phyloP scores from a whole-genome alignment of 2,797 vertebrate genomes.

The Acanthurus lineatus region DNA sequence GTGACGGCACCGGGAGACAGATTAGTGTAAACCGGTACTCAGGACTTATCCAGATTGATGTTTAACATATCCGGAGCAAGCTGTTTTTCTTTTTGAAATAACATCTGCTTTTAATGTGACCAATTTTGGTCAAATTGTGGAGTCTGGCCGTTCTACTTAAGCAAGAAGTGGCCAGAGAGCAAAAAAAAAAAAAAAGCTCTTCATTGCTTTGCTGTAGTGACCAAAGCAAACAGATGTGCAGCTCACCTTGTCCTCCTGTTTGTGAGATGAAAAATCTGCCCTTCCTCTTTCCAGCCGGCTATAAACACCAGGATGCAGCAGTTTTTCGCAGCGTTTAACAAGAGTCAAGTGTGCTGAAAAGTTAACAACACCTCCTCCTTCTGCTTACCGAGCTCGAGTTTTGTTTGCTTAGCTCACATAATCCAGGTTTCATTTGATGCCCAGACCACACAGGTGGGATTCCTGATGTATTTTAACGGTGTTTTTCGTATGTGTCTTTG shows the following conservation, averaged over 20 bases:
- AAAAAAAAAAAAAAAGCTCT: background rate
- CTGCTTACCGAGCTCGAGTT: slow-evolving; percentile 31
- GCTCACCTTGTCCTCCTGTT: slow-evolving; percentile 36
- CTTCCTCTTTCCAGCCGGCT: slow-evolving; percentile 71
- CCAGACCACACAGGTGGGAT: slow-evolving; percentile 51
- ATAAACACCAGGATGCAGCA: slow-evolving; percentile 47
- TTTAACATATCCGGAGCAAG: background rate
- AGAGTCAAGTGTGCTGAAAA: background rate
- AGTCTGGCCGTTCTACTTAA: background rate
- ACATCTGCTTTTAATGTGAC: slow-evolving; percentile 22
- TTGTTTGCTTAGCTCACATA: slow-evolving; percentile 55
- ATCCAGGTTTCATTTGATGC: slow-evolving; percentile 36
- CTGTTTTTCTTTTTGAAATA: slow-evolving; percentile 16
- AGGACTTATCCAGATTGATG: background rate
- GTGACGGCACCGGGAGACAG: slow-evolving; percentile 11
- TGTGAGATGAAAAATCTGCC: slow-evolving; percentile 30
- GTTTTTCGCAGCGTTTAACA: slow-evolving; percentile 56
- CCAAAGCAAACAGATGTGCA: slow-evolving; percentile 38
- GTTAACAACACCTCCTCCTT: slow-evolving; percentile 43
- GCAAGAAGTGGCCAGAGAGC: background rate
- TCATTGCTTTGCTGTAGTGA: slow-evolving; percentile 15
- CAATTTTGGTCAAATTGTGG: background rate
- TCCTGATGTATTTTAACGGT: background rate
- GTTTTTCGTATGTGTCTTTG: slow-evolving; percentile 28
- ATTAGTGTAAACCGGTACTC: background rate